Evolutionary conservation across 1,140 invertebrate genomes (phyloP), one percentile per base, ranked within the genome.

Genomic region (Diploscapter pachys): DNA sequence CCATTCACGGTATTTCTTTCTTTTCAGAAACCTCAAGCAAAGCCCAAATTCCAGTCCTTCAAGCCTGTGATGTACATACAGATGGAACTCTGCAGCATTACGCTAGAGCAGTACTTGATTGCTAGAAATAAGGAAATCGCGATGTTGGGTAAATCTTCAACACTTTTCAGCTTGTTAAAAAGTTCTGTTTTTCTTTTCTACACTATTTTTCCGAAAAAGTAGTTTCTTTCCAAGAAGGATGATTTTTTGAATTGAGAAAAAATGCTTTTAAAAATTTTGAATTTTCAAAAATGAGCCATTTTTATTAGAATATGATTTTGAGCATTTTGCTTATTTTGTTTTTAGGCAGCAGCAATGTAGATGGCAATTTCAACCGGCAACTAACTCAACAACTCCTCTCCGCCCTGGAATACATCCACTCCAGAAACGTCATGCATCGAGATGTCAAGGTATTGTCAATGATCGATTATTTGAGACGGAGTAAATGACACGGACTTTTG

Each of bases 371-470:
- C 77, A 89, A 90, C 48, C 86, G 89, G 62, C 86, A 88, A 54
- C 90, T 93, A 81, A 89, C 92, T 68, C 89, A 88, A 49, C 91
- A 93, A 84, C 87, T 92, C 64, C 87, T 92, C 2, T 86, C 86
- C 78, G 92, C 92, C 3, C 86, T 93, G 3, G 88, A 91, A 75
- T 93, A 92, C 78, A 93, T 93, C 77, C 92, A 93, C 86, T 90
- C 89, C 0, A 88, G 89, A 75, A 88, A 89, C 56, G 89, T 93
- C 61, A 91, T 93, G 51, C 92, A 93, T 85, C 91, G 93, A 85
- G 92, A 93, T 82, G 89, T 93, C 13, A 93, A 93, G 89, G 71
- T 72, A 49, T 71, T 13, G 6, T 63, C 64, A 6, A 52, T 13
- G 50, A 68, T 66, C 61, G 49, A n/a, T 67, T 71, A 53, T 8